Base-by-base conservation (phyloP, 2,113 vertebrate genomes). In the Prunella himalayana region DNA sequence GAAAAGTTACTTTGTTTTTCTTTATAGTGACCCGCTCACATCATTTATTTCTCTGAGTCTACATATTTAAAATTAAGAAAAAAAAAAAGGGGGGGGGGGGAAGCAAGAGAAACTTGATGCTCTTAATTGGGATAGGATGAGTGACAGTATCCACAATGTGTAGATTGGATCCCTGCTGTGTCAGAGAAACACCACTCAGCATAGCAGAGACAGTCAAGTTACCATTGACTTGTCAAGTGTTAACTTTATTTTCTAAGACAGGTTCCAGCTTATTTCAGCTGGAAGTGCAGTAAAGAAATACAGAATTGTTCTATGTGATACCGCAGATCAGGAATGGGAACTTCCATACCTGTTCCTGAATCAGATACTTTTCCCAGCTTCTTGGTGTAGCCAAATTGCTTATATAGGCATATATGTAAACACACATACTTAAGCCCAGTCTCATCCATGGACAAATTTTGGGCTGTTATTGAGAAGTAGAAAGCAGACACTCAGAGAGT, bases 201-300 rank as follows among this genome's bases (percentile, higher is more conserved):
- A 37, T 6, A 63, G 54, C 22, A 81, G 59, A 81, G 59, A 51
- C 12, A 10, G 39, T 50, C 35, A 56, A 75, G 31, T 78, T 68
- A 82, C 16, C 63, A 50, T 17, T 93, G 76, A 39, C 13, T 79
- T 85, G 18, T 51, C 69, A 88, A 56, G 4, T 41, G 61, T 54
- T 84, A 84, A 70, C 33, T 87, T 78, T 39, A 78, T 86, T 89
- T 93, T 66, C 61, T 56, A 75, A 64, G 37, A 66, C 9, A 69
- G 11, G 24, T 54, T 80, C 37, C 39, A 15, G 4, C 21, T 49
- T 25, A 45, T 72, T 73, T 95, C 75, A 88, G 41, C 11, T 61
- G 19, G 25, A 83, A 57, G 14, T 42, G 21, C 16, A 27, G 9
- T 56, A 47, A 42, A 66, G 51, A 27, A 45, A 1, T 7, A 27